These are phyloP conservation scores for Nezara viridula DNA, from an alignment of 2,888 invertebrate species.

Conservation along the genomic window DNA sequence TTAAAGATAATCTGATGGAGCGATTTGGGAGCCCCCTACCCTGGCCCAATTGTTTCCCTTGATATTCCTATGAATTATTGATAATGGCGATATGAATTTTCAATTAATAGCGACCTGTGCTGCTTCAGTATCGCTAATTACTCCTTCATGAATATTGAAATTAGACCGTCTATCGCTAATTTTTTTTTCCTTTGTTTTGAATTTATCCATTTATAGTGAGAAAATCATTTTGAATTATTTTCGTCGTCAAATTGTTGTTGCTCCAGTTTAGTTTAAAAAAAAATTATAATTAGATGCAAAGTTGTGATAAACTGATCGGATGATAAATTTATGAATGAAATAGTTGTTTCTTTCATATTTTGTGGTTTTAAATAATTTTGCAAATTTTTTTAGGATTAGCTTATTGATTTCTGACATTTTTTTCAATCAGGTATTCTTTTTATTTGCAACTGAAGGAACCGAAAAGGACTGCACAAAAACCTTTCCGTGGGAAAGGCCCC, in stretches of 20 bases:
- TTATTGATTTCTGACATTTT: too few species aligned
- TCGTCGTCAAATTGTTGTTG: neutral
- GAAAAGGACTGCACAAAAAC: too few species aligned
- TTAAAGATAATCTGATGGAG: neutral
- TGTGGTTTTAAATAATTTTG: neutral
- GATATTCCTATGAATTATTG: neutral
- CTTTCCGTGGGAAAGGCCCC: too few species aligned
- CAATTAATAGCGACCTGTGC: conserved; percentile 3
- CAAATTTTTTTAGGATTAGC: too few species aligned
- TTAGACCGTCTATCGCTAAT: neutral
- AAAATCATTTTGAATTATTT: neutral
- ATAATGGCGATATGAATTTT: conserved; percentile 21
- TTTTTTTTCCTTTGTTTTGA: neutral
- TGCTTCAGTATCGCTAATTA: conserved; percentile 1
- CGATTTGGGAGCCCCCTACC: neutral
- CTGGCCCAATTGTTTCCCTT: neutral
- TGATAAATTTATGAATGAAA: neutral
- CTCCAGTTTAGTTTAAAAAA: too few species aligned
- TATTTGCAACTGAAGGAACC: too few species aligned
- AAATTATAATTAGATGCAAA: neutral
- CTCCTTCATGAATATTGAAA: neutral
- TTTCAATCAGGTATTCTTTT: too few species aligned
- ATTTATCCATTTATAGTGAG: neutral
- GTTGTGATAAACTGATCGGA: neutral
- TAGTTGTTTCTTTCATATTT: neutral